Percentiles rank a stretch among this genome's conserved stretches.
Conservation (phyloP, 35 echinoderm and acorn worm genomes). For the Ptychodera flava region DNA sequence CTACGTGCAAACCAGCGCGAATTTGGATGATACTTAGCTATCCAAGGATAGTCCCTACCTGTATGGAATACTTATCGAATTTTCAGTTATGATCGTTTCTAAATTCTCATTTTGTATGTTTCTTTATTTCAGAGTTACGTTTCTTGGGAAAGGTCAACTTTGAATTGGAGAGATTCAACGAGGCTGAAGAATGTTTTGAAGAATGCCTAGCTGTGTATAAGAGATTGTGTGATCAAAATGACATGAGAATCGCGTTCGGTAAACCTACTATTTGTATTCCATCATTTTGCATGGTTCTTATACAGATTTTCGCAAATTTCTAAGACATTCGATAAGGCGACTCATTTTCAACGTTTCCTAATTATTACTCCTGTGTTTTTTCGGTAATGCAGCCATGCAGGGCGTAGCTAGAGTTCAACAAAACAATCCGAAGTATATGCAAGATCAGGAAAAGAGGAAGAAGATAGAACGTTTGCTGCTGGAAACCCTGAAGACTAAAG, state of each 20-base stretch:
- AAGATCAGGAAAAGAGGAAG: not conserved
- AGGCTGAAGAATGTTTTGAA: not conserved
- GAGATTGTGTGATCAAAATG: not conserved
- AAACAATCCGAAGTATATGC: not conserved
- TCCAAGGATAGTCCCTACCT: too few species aligned
- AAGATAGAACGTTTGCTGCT: not conserved
- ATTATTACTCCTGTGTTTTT: too few species aligned
- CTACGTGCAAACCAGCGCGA: too few species aligned
- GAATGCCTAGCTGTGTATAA: not conserved
- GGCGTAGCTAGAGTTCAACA: not conserved
- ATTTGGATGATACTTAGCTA: too few species aligned
- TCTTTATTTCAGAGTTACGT: not conserved
- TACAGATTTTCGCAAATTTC: too few species aligned
- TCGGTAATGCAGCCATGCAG: not conserved
- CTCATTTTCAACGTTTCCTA: too few species aligned
- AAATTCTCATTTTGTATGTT: too few species aligned
- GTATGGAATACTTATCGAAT: too few species aligned
- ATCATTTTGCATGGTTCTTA: too few species aligned
- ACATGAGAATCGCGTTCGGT: not conserved
- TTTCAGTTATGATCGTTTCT: too few species aligned
- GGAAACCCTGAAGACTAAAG: not conserved
- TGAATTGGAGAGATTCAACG: not conserved
- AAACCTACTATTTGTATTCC: too few species aligned
- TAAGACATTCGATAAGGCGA: too few species aligned
- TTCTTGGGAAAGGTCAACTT: not conserved